These are phyloP conservation scores for Myotis daubentonii DNA, from an alignment of 2,797 vertebrate genomes.

Conservation along the genomic window DNA sequence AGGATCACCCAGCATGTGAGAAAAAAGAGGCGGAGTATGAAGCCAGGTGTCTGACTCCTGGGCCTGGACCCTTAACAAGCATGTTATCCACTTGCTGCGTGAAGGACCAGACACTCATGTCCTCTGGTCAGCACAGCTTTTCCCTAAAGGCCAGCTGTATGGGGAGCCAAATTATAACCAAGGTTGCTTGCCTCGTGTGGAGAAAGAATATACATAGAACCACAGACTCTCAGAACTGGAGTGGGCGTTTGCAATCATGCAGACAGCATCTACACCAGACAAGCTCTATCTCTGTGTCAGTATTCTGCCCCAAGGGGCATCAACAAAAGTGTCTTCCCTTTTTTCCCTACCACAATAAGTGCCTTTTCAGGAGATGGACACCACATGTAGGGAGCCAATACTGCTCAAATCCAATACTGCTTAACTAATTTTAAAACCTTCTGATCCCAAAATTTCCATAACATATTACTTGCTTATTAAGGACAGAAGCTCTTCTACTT, in stretches of 20 bases:
- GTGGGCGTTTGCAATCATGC: neutral
- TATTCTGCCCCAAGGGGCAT: neutral
- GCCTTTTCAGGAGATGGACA: neutral
- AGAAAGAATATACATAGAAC: neutral
- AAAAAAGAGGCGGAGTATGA: neutral
- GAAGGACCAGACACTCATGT: neutral
- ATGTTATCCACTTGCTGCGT: neutral
- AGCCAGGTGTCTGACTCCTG: neutral
- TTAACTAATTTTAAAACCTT: conserved; percentile 7
- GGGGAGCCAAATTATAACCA: neutral
- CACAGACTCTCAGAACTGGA: neutral
- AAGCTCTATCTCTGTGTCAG: neutral
- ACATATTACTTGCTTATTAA: neutral
- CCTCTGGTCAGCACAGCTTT: neutral
- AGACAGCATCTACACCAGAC: neutral
- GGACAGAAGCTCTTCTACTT: neutral
- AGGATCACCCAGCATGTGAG: neutral
- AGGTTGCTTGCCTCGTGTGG: neutral
- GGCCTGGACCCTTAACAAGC: neutral
- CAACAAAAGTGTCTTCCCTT: neutral
- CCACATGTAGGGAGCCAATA: neutral
- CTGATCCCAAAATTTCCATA: neutral
- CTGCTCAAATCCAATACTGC: neutral
- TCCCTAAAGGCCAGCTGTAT: neutral
- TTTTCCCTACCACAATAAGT: neutral